A percentile compares a stretch with the other conserved stretches of the same genome.
Evolutionary conservation across 1,140 invertebrate genomes (phyloP).

Genomic region (Drosophila serrata): DNA sequence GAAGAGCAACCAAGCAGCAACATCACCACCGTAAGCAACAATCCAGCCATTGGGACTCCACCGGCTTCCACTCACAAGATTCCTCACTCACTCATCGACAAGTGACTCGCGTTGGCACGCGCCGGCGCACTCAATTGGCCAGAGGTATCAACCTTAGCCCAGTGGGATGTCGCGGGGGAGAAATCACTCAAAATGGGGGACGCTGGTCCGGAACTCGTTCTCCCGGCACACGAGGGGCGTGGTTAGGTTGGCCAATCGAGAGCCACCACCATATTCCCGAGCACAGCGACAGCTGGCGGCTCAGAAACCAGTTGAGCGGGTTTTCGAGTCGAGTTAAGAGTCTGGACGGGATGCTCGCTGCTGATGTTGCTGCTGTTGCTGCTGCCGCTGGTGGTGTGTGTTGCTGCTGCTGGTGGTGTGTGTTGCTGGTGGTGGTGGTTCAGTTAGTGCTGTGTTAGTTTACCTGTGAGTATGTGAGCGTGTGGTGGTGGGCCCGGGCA

Average conservation of each 20-base stretch:
- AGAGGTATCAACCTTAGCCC: not conserved
- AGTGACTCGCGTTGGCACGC: conserved; percentile 60
- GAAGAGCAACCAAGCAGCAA: conserved; percentile 18
- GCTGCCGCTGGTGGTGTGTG: not conserved
- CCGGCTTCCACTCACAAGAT: conserved; percentile 3
- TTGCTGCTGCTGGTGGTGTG: not conserved
- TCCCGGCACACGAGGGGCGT: conserved; percentile 51
- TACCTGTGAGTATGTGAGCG: conserved; percentile 23
- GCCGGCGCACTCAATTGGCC: conserved; percentile 80
- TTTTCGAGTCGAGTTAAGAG: conserved; percentile 50
- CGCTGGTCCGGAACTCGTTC: conserved; percentile 58
- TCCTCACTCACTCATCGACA: conserved; percentile 6
- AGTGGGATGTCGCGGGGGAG: conserved; percentile 1
- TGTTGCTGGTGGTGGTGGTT: conserved; percentile 1
- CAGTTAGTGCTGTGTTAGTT: conserved; percentile 1
- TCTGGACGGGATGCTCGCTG: conserved; percentile 1
- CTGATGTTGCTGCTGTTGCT: conserved; percentile 2
- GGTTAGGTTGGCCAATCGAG: conserved; percentile 71
- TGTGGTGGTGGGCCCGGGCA: conserved; percentile 44
- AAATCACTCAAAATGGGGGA: conserved; percentile 76
- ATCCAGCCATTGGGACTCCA: conserved; percentile 34
- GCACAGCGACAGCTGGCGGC: conserved; percentile 42
- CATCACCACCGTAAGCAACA: conserved; percentile 22
- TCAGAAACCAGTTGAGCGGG: conserved; percentile 78
- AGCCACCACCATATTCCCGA: conserved; percentile 57